Evolutionary conservation across 1,140 invertebrate genomes (phyloP).

Genomic region (Bicyclus anynana): DNA sequence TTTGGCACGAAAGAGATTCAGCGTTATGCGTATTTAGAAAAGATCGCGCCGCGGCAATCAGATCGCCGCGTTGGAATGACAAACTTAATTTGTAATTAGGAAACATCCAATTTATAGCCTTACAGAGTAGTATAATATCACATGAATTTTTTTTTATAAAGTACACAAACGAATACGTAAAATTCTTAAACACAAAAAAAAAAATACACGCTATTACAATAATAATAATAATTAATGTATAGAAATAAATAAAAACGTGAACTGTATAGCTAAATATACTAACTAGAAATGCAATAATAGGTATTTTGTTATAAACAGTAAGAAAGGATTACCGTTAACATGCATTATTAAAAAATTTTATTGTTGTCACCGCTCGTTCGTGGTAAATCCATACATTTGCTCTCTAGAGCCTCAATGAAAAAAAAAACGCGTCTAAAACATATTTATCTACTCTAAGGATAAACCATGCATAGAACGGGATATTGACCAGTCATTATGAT

Average conservation of each 20-base stretch:
- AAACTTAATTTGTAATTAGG: constrained; percentile 42
- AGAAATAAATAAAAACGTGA: constrained; percentile 70
- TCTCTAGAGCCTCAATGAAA: constrained; percentile 25
- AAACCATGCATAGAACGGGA: constrained; percentile 65
- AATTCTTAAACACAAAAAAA: constrained; percentile 69
- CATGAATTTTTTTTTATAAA: constrained; percentile 66
- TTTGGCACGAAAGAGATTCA: constrained; percentile 72
- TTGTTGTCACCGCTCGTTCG: constrained; percentile 55
- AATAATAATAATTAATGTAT: constrained; percentile 49
- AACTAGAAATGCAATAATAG: constrained; percentile 74
- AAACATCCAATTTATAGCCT: constrained; percentile 50
- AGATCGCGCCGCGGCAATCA: constrained; percentile 2
- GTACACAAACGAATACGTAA: constrained; percentile 65
- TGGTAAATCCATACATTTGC: constrained; percentile 17
- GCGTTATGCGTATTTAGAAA: constrained; percentile 4
- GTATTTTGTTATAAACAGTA: constrained; percentile 36
- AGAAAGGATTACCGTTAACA: constrained; percentile 53
- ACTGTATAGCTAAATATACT: constrained; percentile 70
- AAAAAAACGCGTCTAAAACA: constrained; percentile 52
- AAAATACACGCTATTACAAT: constrained; percentile 64
- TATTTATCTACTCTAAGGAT: constrained; percentile 65
- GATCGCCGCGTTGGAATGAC: constrained; percentile 45
- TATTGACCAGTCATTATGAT: constrained; percentile 37
- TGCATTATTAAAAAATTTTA: constrained; percentile 45
- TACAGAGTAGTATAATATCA: constrained; percentile 71